Evolutionary conservation across 2,888 invertebrate species (phyloP).

Genomic region (Podabrus alpinus): DNA sequence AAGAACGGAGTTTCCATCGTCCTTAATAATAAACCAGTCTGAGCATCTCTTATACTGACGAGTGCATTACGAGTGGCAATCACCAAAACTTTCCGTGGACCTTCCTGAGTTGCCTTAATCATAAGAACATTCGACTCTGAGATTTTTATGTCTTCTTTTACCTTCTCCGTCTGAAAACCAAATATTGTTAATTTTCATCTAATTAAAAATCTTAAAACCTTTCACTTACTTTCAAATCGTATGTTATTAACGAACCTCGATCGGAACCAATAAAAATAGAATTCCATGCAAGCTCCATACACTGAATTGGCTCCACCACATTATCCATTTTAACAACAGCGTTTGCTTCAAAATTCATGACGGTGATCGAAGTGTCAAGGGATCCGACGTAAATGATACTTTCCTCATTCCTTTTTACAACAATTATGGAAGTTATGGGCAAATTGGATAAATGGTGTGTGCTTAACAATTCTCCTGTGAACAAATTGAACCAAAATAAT

Average conservation of each 20-base stretch:
- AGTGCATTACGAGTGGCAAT: slow-evolving; percentile 72
- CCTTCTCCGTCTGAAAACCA: slow-evolving; percentile 37
- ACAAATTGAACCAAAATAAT: slow-evolving; percentile 63
- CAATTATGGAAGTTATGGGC: slow-evolving; percentile 66
- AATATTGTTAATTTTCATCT: slow-evolving; percentile 43
- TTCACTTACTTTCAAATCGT: slow-evolving; percentile 65
- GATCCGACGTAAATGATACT: slow-evolving; percentile 65
- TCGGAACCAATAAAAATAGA: slow-evolving; percentile 73
- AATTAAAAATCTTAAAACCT: slow-evolving; percentile 30
- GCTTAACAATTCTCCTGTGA: slow-evolving; percentile 59
- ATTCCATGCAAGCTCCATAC: slow-evolving; percentile 75
- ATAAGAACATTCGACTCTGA: slow-evolving; percentile 69
- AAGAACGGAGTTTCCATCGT: slow-evolving; percentile 63
- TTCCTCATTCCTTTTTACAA: slow-evolving; percentile 50
- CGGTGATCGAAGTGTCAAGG: slow-evolving; percentile 64
- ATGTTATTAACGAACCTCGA: slow-evolving; percentile 71
- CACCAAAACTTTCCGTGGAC: slow-evolving; percentile 69
- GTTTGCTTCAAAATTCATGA: slow-evolving; percentile 63
- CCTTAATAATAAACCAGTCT: slow-evolving; percentile 69
- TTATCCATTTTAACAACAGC: slow-evolving; percentile 60
- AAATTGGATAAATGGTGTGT: slow-evolving; percentile 63
- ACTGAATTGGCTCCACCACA: slow-evolving; percentile 69
- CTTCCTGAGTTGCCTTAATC: slow-evolving; percentile 73
- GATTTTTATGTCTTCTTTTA: slow-evolving; percentile 39
- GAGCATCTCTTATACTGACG: slow-evolving; percentile 74